Percentiles rank a stretch among this genome's conserved stretches.
phyloP scores from a whole-genome alignment of 2,888 invertebrate genomes.

The Scaptomyza caliginosa region DNA sequence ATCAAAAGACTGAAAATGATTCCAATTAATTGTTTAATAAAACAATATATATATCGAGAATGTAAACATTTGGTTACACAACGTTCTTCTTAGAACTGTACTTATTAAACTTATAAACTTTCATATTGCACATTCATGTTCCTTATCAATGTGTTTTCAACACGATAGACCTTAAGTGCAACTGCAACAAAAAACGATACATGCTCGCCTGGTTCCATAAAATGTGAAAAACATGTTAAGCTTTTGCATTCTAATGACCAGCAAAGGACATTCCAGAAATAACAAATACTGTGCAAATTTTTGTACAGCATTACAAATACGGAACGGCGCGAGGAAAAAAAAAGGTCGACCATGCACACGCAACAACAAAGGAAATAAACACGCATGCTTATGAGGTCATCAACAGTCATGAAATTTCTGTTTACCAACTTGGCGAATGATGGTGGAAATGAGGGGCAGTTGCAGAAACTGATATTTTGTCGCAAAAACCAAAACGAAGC shows the following conservation, averaged over 20 bases:
- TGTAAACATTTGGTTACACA: too few relatives aligned
- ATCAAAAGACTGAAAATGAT: too few relatives aligned
- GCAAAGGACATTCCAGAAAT: slow-evolving; percentile 9
- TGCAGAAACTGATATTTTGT: slow-evolving; percentile 47
- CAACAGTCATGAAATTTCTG: slow-evolving; percentile 65
- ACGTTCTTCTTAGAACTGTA: too few relatives aligned
- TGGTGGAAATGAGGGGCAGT: background rate
- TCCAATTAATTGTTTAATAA: too few relatives aligned
- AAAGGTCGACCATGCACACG: slow-evolving; percentile 22
- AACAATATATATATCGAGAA: too few relatives aligned
- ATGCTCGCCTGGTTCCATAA: background rate
- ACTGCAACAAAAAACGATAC: background rate
- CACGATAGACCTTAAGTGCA: background rate
- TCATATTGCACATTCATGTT: background rate
- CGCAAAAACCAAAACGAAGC: slow-evolving; percentile 31
- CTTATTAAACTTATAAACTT: too few relatives aligned
- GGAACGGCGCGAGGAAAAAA: background rate
- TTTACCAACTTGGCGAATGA: slow-evolving; percentile 14
- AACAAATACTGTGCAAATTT: slow-evolving; percentile 12
- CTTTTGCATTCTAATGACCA: background rate
- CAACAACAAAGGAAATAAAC: slow-evolving; percentile 63
- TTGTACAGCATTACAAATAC: slow-evolving; percentile 12
- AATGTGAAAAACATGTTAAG: background rate
- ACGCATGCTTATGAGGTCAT: slow-evolving; percentile 77
- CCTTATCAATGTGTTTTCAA: background rate